Base-by-base conservation (phyloP, 2,113 vertebrate genomes). In the Xyliphius kryptos region DNA sequence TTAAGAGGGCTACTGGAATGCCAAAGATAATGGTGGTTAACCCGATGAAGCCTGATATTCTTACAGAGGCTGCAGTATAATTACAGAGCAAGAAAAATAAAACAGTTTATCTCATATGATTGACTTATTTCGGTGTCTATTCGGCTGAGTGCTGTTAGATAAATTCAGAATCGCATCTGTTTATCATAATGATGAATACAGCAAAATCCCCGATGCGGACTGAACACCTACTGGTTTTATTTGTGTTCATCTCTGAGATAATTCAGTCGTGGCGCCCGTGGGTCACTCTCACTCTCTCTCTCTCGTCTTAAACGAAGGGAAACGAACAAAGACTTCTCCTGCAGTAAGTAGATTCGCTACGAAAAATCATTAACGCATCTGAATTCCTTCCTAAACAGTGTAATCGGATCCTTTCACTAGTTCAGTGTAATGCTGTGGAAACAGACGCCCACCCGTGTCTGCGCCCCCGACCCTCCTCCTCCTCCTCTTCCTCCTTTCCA, bases 361-460 rank as follows among this genome's bases (percentile, higher is more conserved):
- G 43, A 21, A 6, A 47, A 61, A 50, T 12, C 16, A 50, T 61
- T 40, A 61, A 20, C 17, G 59, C 47, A 11, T 50, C 49, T 20
- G 14, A 50, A 61, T 40, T 22, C 36, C 36, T 58, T 9, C 11
- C 21, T 52, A 58, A 66, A 66, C 51, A 51, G 48, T 52, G 65
- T 43, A 46, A 63, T 26, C 41, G 50, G 37, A 41, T 61, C 54
- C 70, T 64, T 78, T 73, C 66, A 55, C 77, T 74, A 75, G 26
- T 60, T 44, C 75, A 60, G 69, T 80, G 70, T 61, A 81, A 77
- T 79, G 82, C 79, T 82, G 83, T 73, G 65, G 80, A 83, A 85
- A 84, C 74, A 81, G 72, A 54, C 75, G 80, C 81, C 79, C 76
- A 79, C 82, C 76, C 79, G 76, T 79, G 80, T 82, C 79, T 82